These are phyloP conservation scores for Notothenia rossii DNA, from an alignment of 2,113 vertebrate species.

Conservation along the genomic window DNA sequence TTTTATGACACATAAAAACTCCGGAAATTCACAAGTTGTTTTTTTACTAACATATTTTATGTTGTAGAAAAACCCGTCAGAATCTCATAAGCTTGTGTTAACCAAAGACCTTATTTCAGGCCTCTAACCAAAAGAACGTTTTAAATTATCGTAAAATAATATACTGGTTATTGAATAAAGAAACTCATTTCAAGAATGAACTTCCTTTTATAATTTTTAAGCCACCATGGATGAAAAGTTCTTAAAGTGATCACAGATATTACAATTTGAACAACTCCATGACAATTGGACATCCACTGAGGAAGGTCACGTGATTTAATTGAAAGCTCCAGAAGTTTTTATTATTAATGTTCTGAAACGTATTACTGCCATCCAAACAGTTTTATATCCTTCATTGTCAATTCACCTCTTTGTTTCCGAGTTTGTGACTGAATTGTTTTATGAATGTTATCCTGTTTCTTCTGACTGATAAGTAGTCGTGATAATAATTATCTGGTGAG, in stretches of 20 bases:
- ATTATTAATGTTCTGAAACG: neutral
- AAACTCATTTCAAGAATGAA: neutral
- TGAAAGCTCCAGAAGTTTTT: neutral
- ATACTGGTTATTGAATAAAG: neutral
- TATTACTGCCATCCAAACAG: neutral
- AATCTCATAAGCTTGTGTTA: too few relatives aligned
- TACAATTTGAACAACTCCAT: neutral
- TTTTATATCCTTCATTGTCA: neutral
- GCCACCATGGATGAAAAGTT: neutral
- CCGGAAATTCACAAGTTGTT: too few relatives aligned
- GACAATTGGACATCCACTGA: neutral
- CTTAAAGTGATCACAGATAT: neutral
- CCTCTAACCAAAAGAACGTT: too few relatives aligned
- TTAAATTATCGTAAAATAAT: neutral
- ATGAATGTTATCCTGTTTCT: constrained; percentile 9
- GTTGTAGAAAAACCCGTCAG: too few relatives aligned
- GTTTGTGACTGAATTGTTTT: neutral
- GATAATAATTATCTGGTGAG: constrained; percentile 25
- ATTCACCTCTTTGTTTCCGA: constrained; percentile 18
- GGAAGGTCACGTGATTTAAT: neutral
- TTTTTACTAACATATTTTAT: too few relatives aligned
- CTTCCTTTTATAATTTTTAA: neutral
- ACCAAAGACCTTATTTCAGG: too few relatives aligned
- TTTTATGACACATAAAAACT: too few relatives aligned
- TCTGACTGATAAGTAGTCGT: constrained; percentile 26